phyloP scores from a whole-genome alignment of 92 coral and sea anemone species.

The Hydrozoanthus gracilis region DNA sequence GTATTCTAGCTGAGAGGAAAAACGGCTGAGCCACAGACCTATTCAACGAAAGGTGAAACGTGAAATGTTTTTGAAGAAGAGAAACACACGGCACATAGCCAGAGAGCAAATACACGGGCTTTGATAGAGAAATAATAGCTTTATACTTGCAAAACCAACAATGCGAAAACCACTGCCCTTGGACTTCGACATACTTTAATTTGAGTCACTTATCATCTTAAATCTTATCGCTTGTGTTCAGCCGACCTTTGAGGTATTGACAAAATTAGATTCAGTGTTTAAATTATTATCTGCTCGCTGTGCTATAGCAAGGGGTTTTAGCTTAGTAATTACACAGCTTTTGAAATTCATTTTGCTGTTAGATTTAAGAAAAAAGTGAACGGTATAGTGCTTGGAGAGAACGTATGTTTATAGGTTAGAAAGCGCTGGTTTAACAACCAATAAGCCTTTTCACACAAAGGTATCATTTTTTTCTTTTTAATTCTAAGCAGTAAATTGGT shows the following conservation, averaged over 20 bases:
- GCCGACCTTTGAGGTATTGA: constrained; percentile 10
- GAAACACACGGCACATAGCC: constrained; percentile 7
- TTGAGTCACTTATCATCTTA: constrained; percentile 17
- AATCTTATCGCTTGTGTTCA: constrained; percentile 12
- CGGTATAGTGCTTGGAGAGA: too few relatives aligned
- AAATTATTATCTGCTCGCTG: constrained; percentile 9
- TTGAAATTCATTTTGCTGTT: constrained; percentile 1
- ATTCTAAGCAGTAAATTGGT: constrained; percentile 9
- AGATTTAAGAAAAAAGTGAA: too few relatives aligned
- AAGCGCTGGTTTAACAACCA: not conserved
- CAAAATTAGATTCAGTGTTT: constrained; percentile 6
- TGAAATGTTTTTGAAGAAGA: not conserved
- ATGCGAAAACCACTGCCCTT: constrained; percentile 2
- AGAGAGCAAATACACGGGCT: constrained; percentile 24
- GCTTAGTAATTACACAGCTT: constrained; percentile 19
- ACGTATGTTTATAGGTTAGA: too few relatives aligned
- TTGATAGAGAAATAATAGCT: constrained; percentile 37
- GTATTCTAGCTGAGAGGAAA: too few relatives aligned
- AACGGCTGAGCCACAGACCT: too few relatives aligned
- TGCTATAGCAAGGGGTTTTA: not conserved
- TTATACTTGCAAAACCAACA: constrained; percentile 37
- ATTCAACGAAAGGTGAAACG: not conserved
- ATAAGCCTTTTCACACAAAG: constrained; percentile 1
- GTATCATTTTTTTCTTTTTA: not conserved
- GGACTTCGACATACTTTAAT: constrained; percentile 3